Evolutionary conservation across 2,888 invertebrate genomes (phyloP).

Genomic region (Cerceris rybyensis): DNA sequence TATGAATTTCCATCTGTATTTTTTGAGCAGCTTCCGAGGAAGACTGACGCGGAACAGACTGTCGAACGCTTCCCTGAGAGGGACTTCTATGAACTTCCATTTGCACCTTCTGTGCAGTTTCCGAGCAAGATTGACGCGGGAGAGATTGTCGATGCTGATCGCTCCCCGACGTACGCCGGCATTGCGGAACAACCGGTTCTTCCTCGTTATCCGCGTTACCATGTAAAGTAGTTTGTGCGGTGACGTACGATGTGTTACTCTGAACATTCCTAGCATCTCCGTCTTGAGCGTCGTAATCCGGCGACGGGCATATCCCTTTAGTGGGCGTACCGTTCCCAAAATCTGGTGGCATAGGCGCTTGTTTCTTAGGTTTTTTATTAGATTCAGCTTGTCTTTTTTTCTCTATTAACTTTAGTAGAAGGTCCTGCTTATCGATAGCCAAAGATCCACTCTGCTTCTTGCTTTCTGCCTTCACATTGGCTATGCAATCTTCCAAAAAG

Average conservation of each 20-base stretch:
- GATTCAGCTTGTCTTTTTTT: conserved; percentile 86
- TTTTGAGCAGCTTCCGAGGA: conserved; percentile 71
- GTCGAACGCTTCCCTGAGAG: conserved; percentile 62
- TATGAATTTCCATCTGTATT: conserved; percentile 60
- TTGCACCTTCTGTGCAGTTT: conserved; percentile 62
- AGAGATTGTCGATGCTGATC: conserved; percentile 67
- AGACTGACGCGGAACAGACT: conserved; percentile 70
- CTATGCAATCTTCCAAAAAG: conserved; percentile 88
- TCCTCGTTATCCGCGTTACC: conserved; percentile 48
- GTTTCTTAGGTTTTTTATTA: conserved; percentile 76
- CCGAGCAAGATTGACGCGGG: conserved; percentile 72
- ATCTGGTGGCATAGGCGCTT: conserved; percentile 79
- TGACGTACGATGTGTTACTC: conserved; percentile 68
- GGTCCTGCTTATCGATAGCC: conserved; percentile 85
- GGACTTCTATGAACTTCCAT: conserved; percentile 68
- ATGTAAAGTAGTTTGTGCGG: conserved; percentile 63
- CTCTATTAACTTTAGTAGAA: conserved; percentile 85
- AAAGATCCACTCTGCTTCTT: conserved; percentile 81
- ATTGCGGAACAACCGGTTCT: conserved; percentile 29
- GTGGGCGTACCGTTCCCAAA: conserved; percentile 74
- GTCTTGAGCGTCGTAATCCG: conserved; percentile 58
- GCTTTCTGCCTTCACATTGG: conserved; percentile 80
- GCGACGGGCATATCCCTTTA: conserved; percentile 65
- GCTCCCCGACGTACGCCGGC: conserved; percentile 18
- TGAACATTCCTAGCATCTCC: conserved; percentile 58